These are phyloP conservation scores for Onychomys torridus DNA, from an alignment of 2,797 vertebrate genomes.

Conservation along the genomic window DNA sequence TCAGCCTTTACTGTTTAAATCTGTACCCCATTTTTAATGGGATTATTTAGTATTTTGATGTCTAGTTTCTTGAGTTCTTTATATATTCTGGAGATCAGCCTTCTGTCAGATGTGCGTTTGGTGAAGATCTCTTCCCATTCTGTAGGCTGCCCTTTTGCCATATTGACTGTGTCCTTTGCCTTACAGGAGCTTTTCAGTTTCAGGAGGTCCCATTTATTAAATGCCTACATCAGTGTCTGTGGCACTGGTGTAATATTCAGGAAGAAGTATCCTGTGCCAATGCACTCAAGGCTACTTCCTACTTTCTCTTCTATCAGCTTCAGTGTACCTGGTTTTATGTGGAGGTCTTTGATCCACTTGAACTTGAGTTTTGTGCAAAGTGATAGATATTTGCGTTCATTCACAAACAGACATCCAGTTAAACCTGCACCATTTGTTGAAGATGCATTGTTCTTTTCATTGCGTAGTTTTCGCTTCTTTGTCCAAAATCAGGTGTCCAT, in stretches of 20 bases:
- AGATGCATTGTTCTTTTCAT: background rate
- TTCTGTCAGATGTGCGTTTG: background rate
- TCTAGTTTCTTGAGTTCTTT: background rate
- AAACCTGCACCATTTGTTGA: background rate
- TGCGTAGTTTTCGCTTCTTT: background rate
- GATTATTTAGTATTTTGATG: background rate
- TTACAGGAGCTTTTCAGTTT: background rate
- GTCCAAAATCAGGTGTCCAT: background rate
- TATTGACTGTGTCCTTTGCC: background rate
- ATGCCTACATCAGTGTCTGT: background rate
- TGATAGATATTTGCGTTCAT: background rate
- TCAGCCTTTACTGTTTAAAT: background rate
- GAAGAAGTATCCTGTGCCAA: background rate
- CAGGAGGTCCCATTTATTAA: background rate
- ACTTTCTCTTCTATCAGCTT: background rate
- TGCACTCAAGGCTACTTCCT: background rate
- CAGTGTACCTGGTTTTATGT: background rate
- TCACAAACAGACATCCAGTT: background rate
- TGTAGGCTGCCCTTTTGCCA: background rate
- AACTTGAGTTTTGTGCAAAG: background rate
- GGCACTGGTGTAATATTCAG: background rate
- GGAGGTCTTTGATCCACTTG: background rate
- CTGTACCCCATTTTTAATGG: background rate
- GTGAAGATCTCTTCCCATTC: background rate
- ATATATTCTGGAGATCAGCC: background rate